Percentiles rank a stretch among this genome's conserved stretches.
Evolutionary conservation across 2,113 vertebrate genomes (phyloP).

Genomic region (Gopherus flavomarginatus): DNA sequence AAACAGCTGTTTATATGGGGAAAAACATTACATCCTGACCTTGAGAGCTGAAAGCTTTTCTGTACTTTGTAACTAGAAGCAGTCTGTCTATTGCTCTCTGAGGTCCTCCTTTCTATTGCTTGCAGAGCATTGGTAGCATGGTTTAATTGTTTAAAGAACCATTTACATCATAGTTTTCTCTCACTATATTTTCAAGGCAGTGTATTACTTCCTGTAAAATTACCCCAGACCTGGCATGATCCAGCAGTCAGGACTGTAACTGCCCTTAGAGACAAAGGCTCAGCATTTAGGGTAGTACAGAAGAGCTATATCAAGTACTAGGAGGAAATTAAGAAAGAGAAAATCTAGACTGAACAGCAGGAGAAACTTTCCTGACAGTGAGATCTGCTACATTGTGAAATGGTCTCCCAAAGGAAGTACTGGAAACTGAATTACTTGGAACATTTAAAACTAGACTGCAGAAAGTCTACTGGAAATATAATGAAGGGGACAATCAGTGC

Average conservation of each 20-base stretch:
- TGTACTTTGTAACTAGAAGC: not conserved
- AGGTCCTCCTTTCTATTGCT: not conserved
- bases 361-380: not conserved
- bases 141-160: not conserved
- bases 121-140: accelerated
- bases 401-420: not conserved
- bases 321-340: not conserved
- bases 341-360: not conserved
- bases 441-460: not conserved
- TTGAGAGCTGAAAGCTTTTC: not conserved
- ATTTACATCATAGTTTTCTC: not conserved
- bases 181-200: not conserved
- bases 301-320: not conserved
- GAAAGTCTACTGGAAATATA: not conserved
- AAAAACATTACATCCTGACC: not conserved
- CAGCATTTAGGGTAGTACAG: not conserved
- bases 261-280: not conserved
- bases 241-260: not conserved
- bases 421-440: not conserved
- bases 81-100: not conserved
- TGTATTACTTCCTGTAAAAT: not conserved
- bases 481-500: not conserved
- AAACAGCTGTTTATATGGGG: not conserved
- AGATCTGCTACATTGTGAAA: conserved; percentile 1
- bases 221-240: not conserved